Evolutionary conservation across 2,888 invertebrate genomes (phyloP).

Genomic region (Lasioglossum oenotherae): DNA sequence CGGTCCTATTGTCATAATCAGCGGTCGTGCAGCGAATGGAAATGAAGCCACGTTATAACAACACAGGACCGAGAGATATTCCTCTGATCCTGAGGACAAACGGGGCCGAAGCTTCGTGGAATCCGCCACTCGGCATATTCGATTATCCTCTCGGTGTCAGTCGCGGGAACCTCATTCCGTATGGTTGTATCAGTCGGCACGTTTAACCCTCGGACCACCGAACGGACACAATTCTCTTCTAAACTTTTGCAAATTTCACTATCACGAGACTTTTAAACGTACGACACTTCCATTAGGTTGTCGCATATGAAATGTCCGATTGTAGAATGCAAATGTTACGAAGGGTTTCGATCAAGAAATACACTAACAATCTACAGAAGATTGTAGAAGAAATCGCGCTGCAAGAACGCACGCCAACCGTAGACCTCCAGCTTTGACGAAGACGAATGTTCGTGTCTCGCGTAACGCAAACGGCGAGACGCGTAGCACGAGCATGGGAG

Average conservation of each 20-base stretch:
- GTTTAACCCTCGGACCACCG: not conserved
- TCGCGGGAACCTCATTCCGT: not conserved
- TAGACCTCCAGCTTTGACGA: constrained; percentile 54
- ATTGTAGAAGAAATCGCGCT: not conserved
- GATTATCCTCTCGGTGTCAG: not conserved
- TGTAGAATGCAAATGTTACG: not conserved
- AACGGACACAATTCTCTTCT: not conserved
- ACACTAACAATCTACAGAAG: not conserved
- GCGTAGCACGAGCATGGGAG: constrained; percentile 8
- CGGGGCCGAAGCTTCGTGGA: constrained; percentile 3
- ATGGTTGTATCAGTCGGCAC: not conserved
- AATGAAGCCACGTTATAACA: constrained; percentile 17
- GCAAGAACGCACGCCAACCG: constrained; percentile 16
- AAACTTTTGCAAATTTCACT: not conserved
- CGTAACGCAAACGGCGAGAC: constrained; percentile 22
- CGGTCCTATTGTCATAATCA: constrained; percentile 42
- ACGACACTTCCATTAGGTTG: not conserved
- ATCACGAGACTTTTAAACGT: not conserved
- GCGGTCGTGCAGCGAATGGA: constrained; percentile 32
- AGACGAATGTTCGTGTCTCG: constrained; percentile 62
- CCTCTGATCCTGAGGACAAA: not conserved
- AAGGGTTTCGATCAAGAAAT: not conserved
- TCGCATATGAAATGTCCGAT: not conserved
- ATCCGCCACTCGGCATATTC: not conserved
- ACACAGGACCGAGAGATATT: constrained; percentile 14